A percentile compares a stretch with the other conserved stretches of the same genome.
Evolutionary conservation across 2,888 invertebrate species (phyloP).

Genomic region (Lochmaea capreae): DNA sequence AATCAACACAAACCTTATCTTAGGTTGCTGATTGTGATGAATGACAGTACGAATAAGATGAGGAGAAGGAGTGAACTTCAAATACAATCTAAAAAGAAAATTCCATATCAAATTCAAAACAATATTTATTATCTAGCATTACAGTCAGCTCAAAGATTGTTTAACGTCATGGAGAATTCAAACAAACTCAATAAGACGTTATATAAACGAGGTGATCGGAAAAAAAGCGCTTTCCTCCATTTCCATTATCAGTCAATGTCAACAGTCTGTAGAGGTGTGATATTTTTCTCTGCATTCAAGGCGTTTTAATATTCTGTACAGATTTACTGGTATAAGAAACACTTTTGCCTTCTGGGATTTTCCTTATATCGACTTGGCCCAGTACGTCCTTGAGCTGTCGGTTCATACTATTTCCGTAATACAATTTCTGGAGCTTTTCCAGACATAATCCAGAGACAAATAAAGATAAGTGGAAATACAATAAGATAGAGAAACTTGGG

Average conservation of each 20-base stretch:
- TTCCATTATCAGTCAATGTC: background rate
- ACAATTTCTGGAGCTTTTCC: slow-evolving; percentile 38
- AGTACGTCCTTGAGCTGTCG: slow-evolving; percentile 36
- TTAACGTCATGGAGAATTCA: background rate
- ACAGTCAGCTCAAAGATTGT: background rate
- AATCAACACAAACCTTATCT: no score
- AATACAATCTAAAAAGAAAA: no score
- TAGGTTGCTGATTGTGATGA: no score
- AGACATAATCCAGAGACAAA: slow-evolving; percentile 39
- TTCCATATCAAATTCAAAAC: no score
- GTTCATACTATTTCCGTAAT: slow-evolving; percentile 38
- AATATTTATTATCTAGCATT: no score
- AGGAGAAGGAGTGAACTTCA: no score
- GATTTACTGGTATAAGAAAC: background rate
- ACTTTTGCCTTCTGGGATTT: background rate
- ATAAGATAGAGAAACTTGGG: slow-evolving; percentile 29
- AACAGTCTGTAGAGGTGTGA: background rate
- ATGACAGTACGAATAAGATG: no score
- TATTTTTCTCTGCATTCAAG: background rate
- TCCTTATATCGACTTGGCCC: background rate
- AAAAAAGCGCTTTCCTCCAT: background rate
- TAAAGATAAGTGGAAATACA: slow-evolving; percentile 40
- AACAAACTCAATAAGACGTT: background rate
- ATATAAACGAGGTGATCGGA: background rate
- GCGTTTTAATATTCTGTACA: background rate